Percentiles rank a stretch among this genome's conserved stretches.
These are phyloP conservation scores for Coenobita brevimanus DNA, from an alignment of 1,140 invertebrate genomes.

Conservation along the genomic window DNA sequence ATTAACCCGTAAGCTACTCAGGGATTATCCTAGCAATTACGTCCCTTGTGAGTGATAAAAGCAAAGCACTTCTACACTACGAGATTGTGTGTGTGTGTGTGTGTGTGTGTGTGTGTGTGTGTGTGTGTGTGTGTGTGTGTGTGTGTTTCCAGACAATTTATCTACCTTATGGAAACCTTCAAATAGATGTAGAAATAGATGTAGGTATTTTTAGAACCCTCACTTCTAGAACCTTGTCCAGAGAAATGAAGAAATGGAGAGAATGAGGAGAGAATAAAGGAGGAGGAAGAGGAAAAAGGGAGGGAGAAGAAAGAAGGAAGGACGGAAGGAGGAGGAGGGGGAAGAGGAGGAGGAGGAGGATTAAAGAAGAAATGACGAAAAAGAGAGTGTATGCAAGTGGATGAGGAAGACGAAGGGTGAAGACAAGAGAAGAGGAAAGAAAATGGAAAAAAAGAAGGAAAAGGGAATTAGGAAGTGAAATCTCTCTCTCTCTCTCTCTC, in stretches of 20 bases:
- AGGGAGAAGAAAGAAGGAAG: not conserved
- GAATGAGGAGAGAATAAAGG: not conserved
- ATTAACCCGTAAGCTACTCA: too few relatives aligned
- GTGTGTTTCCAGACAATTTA: too few relatives aligned
- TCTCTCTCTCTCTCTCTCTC: constrained; percentile 18
- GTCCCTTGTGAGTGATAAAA: too few relatives aligned
- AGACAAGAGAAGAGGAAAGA: not conserved
- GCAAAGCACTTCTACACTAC: too few relatives aligned
- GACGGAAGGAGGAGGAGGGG: not conserved
- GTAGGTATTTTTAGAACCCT: too few relatives aligned
- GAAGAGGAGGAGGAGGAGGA: not conserved
- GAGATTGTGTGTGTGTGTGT: too few relatives aligned
- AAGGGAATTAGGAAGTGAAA: not conserved
- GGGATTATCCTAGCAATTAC: too few relatives aligned
- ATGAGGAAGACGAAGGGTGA: not conserved
- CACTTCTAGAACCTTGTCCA: too few relatives aligned
- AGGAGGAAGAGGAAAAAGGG: not conserved
- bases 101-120: too few relatives aligned
- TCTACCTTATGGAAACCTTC: too few relatives aligned
- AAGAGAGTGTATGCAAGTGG: not conserved
- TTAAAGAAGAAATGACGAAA: too few relatives aligned
- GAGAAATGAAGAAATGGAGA: not conserved
- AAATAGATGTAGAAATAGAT: not conserved
- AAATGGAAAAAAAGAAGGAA: not conserved
- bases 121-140: too few relatives aligned